Percentiles rank a stretch among this genome's conserved stretches.
Conservation (phyloP, 2,888 invertebrate species). For the Azorinus chamasolen region DNA sequence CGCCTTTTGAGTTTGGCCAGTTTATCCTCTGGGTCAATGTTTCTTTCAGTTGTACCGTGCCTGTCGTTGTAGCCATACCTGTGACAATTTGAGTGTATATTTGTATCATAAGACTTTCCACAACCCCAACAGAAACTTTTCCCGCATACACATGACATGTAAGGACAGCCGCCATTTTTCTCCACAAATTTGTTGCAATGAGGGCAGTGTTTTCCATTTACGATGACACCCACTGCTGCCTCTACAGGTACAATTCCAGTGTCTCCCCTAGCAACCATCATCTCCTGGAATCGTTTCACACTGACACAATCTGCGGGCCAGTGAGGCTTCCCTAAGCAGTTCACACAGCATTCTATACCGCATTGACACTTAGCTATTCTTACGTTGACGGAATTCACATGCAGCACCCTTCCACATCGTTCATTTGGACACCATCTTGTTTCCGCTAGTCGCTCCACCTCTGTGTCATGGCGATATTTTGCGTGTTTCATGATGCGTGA, state of each 20-base stretch:
- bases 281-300: slow-evolving; percentile 47
- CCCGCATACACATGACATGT: slow-evolving; percentile 67
- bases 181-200: slow-evolving; percentile 69
- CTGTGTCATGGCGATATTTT: slow-evolving; percentile 50
- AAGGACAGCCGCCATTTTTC: slow-evolving; percentile 69
- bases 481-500: slow-evolving; percentile 40
- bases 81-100: not conserved
- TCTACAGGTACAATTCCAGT: slow-evolving; percentile 25
- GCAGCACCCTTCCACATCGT: slow-evolving; percentile 64
- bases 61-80: slow-evolving; percentile 1
- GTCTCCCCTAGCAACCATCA: slow-evolving; percentile 54
- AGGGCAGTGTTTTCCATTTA: slow-evolving; percentile 70
- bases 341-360: slow-evolving; percentile 64
- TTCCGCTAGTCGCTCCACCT: slow-evolving; percentile 49
- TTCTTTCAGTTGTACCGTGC: slow-evolving; percentile 6
- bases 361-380: slow-evolving; percentile 62
- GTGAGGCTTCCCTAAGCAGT: slow-evolving; percentile 65
- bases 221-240: slow-evolving; percentile 12
- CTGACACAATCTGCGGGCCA: slow-evolving; percentile 72
- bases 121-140: slow-evolving; percentile 73
- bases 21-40: not conserved
- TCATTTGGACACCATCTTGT: slow-evolving; percentile 72
- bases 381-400: slow-evolving; percentile 25
- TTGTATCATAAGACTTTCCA: slow-evolving; percentile 36
- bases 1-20: not conserved